Conservation (phyloP, 2,113 vertebrate species). For the Axis porcinus region DNA sequence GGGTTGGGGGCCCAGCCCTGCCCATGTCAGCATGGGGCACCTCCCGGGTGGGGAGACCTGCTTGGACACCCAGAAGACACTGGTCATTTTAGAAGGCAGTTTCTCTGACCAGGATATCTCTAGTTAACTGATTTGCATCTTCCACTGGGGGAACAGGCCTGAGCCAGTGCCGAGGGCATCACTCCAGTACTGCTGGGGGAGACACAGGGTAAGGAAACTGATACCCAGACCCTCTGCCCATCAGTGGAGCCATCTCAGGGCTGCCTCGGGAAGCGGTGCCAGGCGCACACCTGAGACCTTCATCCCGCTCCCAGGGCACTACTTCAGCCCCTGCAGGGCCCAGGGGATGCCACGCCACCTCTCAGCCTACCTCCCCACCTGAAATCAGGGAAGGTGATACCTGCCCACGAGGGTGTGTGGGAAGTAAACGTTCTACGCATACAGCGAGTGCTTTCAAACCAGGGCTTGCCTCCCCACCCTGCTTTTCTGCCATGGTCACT, state of each 20-base stretch:
- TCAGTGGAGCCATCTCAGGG: too few species aligned
- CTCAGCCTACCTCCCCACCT: not conserved
- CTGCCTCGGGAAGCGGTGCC: not conserved
- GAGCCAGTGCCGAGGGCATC: not conserved
- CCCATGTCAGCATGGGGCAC: accelerated
- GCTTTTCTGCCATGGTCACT: not conserved
- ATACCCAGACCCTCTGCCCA: accelerated
- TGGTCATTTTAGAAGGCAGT: not conserved
- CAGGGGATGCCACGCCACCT: accelerated
- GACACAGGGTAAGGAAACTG: not conserved
- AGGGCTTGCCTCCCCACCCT: not conserved
- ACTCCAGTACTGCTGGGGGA: accelerated
- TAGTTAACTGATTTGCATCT: not conserved
- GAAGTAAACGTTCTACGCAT: not conserved
- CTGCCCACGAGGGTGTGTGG: accelerated
- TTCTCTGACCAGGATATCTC: not conserved
- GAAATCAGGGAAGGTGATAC: not conserved
- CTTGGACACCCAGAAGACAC: not conserved
- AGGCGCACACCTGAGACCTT: too few species aligned
- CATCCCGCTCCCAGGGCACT: too few species aligned
- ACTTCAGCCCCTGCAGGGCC: not conserved
- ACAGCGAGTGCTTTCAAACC: not conserved
- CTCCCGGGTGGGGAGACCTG: not conserved
- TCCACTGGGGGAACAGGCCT: accelerated
- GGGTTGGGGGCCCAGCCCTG: not conserved